A percentile compares a stretch with the other conserved stretches of the same genome.
Conservation (phyloP, 2,888 invertebrate species). For the Dascillus cervinus region DNA sequence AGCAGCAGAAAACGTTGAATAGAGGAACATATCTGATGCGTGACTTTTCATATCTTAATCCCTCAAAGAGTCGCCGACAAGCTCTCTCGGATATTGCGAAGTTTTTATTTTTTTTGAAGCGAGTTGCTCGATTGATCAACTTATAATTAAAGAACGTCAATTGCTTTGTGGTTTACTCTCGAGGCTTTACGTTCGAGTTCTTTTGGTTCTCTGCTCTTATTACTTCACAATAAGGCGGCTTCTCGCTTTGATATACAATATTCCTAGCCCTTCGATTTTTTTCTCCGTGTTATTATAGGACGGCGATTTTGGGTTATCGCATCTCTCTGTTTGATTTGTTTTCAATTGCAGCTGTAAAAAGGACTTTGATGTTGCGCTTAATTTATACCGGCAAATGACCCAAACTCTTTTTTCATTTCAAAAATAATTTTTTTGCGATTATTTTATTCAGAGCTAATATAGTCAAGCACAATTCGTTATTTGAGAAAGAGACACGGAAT, state of each 20-base stretch:
- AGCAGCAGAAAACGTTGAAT: slow-evolving; percentile 16
- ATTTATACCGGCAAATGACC: no score
- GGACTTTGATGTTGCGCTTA: no score
- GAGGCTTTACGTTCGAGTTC: slow-evolving; percentile 20
- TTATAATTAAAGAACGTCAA: slow-evolving; percentile 32
- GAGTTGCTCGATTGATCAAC: slow-evolving; percentile 31
- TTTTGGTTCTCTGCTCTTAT: slow-evolving; percentile 12
- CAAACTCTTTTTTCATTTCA: no score
- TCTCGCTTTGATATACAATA: slow-evolving; percentile 15
- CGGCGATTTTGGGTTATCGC: no score
- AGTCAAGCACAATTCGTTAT: no score
- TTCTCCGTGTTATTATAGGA: slow-evolving; percentile 1
- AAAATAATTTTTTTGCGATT: no score
- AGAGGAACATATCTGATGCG: slow-evolving; percentile 26
- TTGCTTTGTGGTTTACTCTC: slow-evolving; percentile 29
- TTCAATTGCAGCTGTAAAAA: no score
- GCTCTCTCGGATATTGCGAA: slow-evolving; percentile 29
- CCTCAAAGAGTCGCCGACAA: slow-evolving; percentile 23
- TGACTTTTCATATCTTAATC: slow-evolving; percentile 37
- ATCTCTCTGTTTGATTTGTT: no score
- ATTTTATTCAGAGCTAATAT: no score
- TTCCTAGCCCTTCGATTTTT: slow-evolving; percentile 9
- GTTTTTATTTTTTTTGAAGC: slow-evolving; percentile 28
- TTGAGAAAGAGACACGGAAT: no score
- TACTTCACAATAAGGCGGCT: slow-evolving; percentile 13